Evolutionary conservation across 1,140 invertebrate species (phyloP), one percentile per base, ranked within the genome.

Genomic region (Episyrphus balteatus): DNA sequence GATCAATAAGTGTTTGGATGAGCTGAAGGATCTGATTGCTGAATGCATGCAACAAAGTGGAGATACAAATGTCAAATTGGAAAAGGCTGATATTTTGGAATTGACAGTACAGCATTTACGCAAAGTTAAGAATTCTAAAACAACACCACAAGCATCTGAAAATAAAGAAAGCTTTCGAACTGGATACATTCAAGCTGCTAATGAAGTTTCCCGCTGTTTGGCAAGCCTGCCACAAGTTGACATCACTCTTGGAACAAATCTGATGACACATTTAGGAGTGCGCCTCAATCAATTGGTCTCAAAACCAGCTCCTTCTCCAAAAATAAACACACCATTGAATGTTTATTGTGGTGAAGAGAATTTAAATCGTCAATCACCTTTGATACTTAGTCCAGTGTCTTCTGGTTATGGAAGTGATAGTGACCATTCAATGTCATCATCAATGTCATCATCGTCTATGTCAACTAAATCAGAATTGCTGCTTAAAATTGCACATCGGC

Each of bases 61-160:
- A 66, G 86, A 88, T 66, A 48, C 55, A 13, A 86, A 88, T 12
- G 84, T 86, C 34, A 95, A 96, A 62, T 71, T 97, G 59, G 94
- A 98, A 70, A 97, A 97, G 69, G 93, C 94, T 15, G 93, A 97
- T 69, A 95, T 98, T 53, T 75, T 98, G 55, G 93, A 98, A 68
- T 73, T 97, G 63, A 95, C 93, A 0, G 93, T 97, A 1, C 82
- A 88, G 55, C 90, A 95, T 62, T 71, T 97, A 49, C 86, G 91
- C 72, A 88, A 87, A 52, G 73, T 93, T 5, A 81, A 86, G 46
- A 34, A 79, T 55, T 67, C 70, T 14, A 43, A 26, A 51, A 32
- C 40, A 46, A 26, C 51, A 21, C 15, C 36, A 18, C 42, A 6
- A 30, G 18, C 47, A 37, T 36, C 50, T 36, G 47, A 43, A 38